Percentiles rank a stretch among this genome's conserved stretches.
Conservation (phyloP, 2,797 vertebrate species). For the Petrocephalus schoutedeni region DNA sequence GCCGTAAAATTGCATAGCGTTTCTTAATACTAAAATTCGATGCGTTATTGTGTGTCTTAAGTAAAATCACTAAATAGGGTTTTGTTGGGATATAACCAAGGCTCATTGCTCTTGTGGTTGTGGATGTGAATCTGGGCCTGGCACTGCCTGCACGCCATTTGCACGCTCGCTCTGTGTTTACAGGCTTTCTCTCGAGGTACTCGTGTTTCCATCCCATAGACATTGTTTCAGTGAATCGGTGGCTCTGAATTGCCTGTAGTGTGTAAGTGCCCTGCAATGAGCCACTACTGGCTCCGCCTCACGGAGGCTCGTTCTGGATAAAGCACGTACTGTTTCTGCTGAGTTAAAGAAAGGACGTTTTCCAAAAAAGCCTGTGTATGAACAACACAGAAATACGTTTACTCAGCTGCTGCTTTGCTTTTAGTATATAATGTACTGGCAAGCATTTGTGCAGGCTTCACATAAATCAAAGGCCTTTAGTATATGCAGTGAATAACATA, state of each 20-base stretch:
- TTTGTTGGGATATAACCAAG: background rate
- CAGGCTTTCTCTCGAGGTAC: background rate
- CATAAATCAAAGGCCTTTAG: slow-evolving; percentile 45
- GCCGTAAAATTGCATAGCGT: background rate
- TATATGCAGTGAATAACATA: slow-evolving; percentile 1
- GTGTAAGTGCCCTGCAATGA: background rate
- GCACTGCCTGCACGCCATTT: background rate
- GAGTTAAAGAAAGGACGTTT: background rate
- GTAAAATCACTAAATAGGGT: no score
- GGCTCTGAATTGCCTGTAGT: background rate
- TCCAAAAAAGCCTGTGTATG: background rate
- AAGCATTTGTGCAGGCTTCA: slow-evolving; percentile 46
- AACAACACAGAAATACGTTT: background rate
- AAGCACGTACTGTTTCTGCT: background rate
- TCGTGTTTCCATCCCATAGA: slow-evolving; percentile 6
- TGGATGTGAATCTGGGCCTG: background rate
- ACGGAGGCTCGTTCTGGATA: background rate
- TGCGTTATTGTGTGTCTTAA: background rate
- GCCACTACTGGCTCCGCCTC: background rate
- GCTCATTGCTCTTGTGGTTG: background rate
- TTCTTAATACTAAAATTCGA: background rate
- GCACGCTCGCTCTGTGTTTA: background rate
- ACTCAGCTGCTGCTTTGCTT: slow-evolving; percentile 48
- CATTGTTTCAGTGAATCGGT: background rate
- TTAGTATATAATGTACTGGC: slow-evolving; percentile 64